Conservation (phyloP, 1,140 invertebrate species). For the Adelges cooleyi region DNA sequence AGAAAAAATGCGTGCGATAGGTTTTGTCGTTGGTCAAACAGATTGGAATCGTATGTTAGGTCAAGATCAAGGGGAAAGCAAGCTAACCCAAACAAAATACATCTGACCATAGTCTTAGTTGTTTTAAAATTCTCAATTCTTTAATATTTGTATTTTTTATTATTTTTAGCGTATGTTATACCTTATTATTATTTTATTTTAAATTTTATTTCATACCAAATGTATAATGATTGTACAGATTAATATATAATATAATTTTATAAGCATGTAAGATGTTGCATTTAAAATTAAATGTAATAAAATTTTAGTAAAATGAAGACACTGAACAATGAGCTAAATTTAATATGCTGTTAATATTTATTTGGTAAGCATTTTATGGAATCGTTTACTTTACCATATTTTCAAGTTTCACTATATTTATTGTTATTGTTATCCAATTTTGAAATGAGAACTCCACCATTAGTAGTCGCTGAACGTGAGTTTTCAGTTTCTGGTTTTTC, state of each 20-base stretch:
- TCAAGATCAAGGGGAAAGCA: constrained; percentile 72
- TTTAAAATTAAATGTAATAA: no score
- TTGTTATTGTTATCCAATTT: constrained; percentile 8
- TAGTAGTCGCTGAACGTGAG: not conserved
- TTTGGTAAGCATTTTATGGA: no score
- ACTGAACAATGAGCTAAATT: constrained; percentile 7
- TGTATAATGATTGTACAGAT: not conserved
- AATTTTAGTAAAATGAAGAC: constrained; percentile 8
- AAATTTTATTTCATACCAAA: no score
- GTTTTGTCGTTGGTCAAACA: constrained; percentile 89
- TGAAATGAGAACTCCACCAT: not conserved
- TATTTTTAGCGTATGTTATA: no score
- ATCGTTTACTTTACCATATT: no score
- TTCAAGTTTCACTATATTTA: not conserved
- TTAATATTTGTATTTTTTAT: no score
- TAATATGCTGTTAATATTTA: not conserved
- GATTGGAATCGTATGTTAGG: constrained; percentile 92
- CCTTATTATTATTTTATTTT: no score
- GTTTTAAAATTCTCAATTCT: not conserved
- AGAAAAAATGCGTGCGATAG: constrained; percentile 80
- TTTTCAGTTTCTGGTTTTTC: not conserved
- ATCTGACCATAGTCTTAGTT: constrained; percentile 59
- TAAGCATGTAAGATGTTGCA: no score
- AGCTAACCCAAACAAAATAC: constrained; percentile 87
- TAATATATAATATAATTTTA: not conserved